Evolutionary conservation across 1,140 invertebrate genomes (phyloP).

Genomic region (Euschistus heros): DNA sequence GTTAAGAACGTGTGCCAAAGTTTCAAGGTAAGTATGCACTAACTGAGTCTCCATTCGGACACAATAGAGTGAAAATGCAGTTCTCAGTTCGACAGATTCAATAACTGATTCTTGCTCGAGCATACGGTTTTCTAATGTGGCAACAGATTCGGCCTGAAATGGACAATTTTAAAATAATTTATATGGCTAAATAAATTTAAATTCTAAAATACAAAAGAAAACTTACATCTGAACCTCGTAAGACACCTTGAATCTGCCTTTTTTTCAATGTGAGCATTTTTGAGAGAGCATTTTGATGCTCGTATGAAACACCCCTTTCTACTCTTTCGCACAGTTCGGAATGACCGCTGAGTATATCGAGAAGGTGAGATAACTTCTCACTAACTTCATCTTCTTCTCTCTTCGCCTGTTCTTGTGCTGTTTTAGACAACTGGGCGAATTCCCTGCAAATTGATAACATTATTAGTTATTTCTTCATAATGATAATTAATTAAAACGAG

Average conservation of each 20-base stretch:
- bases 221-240: constrained; percentile 47
- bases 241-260: constrained; percentile 56
- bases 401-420: constrained; percentile 41
- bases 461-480: too few relatives aligned
- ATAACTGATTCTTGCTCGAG: constrained; percentile 59
- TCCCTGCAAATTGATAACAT: constrained; percentile 36
- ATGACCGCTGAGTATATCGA: constrained; percentile 51
- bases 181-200: neutral
- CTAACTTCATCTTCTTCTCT: constrained; percentile 48
- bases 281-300: constrained; percentile 55
- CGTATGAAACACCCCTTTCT: constrained; percentile 53
- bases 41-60: constrained; percentile 62
- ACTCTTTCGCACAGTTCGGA: constrained; percentile 57
- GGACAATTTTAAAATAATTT: constrained; percentile 13
- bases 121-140: constrained; percentile 55
- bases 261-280: constrained; percentile 60
- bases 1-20: constrained; percentile 49
- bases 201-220: constrained; percentile 3
- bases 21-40: constrained; percentile 55
- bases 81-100: constrained; percentile 55
- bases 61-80: constrained; percentile 58
- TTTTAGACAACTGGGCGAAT: constrained; percentile 37
- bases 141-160: constrained; percentile 51
- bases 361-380: constrained; percentile 48
- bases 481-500: too few relatives aligned